Percentiles rank a stretch among this genome's conserved stretches.
These are phyloP conservation scores for Patella pellucida DNA, from an alignment of 2,888 invertebrate species.

Conservation along the genomic window DNA sequence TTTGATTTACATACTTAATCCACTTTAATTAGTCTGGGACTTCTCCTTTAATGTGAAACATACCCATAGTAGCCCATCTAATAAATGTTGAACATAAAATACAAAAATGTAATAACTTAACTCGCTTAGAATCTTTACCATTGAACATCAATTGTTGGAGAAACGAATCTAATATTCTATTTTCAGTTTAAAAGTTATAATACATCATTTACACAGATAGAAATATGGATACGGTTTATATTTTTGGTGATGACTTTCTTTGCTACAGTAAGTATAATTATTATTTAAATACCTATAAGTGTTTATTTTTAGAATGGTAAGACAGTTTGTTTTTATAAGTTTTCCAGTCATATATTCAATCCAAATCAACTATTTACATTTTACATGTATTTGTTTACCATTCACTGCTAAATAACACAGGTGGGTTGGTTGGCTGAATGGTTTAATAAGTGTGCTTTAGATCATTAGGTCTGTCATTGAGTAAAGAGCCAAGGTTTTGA, in stretches of 20 bases:
- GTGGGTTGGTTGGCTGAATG: too few species aligned
- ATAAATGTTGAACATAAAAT: not conserved
- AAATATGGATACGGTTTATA: slow-evolving; percentile 96
- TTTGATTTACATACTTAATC: not conserved
- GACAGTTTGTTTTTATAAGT: too few species aligned
- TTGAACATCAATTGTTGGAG: slow-evolving; percentile 31
- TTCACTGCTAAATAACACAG: too few species aligned
- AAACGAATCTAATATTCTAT: slow-evolving; percentile 30
- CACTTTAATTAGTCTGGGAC: not conserved
- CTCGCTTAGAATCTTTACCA: not conserved
- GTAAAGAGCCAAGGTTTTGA: too few species aligned
- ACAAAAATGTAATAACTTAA: not conserved
- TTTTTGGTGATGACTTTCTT: slow-evolving; percentile 89
- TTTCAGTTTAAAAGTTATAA: slow-evolving; percentile 96
- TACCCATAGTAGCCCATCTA: not conserved
- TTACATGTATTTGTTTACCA: too few species aligned
- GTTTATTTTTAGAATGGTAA: too few species aligned
- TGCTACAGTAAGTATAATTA: slow-evolving; percentile 81
- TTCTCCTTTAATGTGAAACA: not conserved
- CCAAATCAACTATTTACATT: too few species aligned
- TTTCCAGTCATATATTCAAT: too few species aligned
- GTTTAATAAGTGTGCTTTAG: too few species aligned
- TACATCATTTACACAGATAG: slow-evolving; percentile 95
- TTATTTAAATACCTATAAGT: too few species aligned
- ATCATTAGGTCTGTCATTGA: too few species aligned